A percentile compares a stretch with the other conserved stretches of the same genome.
These are phyloP conservation scores for Agrypnia vestita DNA, from an alignment of 1,140 invertebrate genomes.

Conservation along the genomic window DNA sequence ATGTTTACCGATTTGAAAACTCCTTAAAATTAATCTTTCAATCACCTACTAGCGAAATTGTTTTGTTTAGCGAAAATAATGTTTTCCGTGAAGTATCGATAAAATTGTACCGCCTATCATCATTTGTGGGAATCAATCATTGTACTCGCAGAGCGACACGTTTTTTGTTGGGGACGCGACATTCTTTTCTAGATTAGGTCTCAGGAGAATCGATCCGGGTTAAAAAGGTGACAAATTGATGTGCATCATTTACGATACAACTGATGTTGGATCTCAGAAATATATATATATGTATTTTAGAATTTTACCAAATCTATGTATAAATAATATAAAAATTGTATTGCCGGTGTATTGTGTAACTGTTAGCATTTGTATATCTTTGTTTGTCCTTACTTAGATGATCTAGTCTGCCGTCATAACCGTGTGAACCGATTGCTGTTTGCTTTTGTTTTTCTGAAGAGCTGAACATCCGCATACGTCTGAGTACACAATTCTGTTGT, in stretches of 20 bases:
- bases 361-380: constrained; percentile 28
- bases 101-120: too few relatives aligned
- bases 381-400: constrained; percentile 17
- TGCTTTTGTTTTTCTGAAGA: neutral
- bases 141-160: neutral
- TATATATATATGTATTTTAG: neutral
- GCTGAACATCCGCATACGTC: too few relatives aligned
- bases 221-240: too few relatives aligned
- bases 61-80: too few relatives aligned
- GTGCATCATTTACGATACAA: neutral
- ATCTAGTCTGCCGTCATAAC: constrained; percentile 6
- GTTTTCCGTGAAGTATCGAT: too few relatives aligned
- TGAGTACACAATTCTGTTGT: too few relatives aligned
- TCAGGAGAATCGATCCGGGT: too few relatives aligned
- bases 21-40: too few relatives aligned
- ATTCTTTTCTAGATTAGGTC: too few relatives aligned
- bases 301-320: constrained; percentile 32
- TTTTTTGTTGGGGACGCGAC: neutral
- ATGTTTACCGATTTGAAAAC: too few relatives aligned
- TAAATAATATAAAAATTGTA: constrained; percentile 30
- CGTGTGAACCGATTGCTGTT: neutral
- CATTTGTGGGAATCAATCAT: neutral
- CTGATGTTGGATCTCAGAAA: too few relatives aligned
- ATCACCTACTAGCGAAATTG: neutral
- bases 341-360: constrained; percentile 1